Base-by-base conservation (phyloP, 2,797 vertebrate genomes). In the Sciaenops ocellatus region DNA sequence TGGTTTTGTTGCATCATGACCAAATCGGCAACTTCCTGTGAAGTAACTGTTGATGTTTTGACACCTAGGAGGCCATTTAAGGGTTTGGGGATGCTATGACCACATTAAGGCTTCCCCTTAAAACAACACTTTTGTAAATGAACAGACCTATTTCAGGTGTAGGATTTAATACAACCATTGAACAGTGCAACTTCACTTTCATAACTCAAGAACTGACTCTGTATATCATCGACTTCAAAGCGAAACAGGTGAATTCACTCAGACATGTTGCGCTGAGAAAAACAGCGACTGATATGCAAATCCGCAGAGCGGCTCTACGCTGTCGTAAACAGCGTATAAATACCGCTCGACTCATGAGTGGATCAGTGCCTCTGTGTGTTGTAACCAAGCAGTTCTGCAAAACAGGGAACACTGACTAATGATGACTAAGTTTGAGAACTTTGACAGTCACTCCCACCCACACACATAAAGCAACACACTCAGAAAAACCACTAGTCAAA, bases 371-470 rank as follows among this genome's bases (percentile, higher is more conserved):
- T 38, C 13, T 28, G 9, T 47, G 24, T 75, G 75, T 48, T 74
- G 69, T 30, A 73, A 75, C 44, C 6, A 41, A 66, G 24, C 1
- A 13, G 51, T 55, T 71, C n/a, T 46, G 52, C 50, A 79, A 70
- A 83, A 75, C 22, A 76, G 24, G 44, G 60, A 75, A 64, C 4
- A 22, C 46, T 85, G 76, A 77, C 79, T 67, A 76, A 82, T 72
- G 46, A 69, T 82, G 79, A 83, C 52, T 61, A 72, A 84, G 74
- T 72, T 5, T 60, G 24, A 76, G 57, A 84, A 56, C 47, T 61
- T 17, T 34, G 26, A 57, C 17, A 12, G 30, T 15, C 18, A 26
- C 42, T 41, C 16, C 50, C 57, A 51, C 56, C 28, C 66, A 44
- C 42, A 56, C 46, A 46, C 50, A 52, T 46, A 48, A 18, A 56